Base-by-base conservation (phyloP, 2,113 vertebrate species). In the Rallus limicola region DNA sequence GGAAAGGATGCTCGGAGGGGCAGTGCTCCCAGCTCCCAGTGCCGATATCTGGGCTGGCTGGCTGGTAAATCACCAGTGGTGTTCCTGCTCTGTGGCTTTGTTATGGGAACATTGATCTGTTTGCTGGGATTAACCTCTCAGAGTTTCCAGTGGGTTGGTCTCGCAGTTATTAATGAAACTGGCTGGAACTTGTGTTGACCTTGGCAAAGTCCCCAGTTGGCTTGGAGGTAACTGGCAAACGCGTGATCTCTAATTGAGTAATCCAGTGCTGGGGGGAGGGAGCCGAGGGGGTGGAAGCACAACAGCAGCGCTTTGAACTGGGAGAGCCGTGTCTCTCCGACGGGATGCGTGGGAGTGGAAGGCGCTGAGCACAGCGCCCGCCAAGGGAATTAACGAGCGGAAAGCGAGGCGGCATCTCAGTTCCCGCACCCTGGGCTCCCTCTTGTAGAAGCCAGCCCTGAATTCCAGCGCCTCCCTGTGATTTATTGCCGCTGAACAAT, bases 41-140 rank as follows among this genome's bases (percentile, higher is more conserved):
- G 13, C 1, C 7, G 63, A 7, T 48, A 80, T 31, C 40, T 48
- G 77, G 59, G 34, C 62, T 10, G 67, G 21, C 33, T 4, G 21
- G 71, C 72, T 75, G 96, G 76, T 90, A 86, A 74, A 82, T 69
- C 71, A 70, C 74, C 83, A 21, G 77, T 40, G 19, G 70, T 3
- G 5, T 80, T 88, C 58, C 67, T 71, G 84, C 64, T 87, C 82
- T 2, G 1, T 78, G 82, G 71, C 93, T 95, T 92, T 95, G 94
- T 96, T 96, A 94, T 96, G 93, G 93, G 96, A 97, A 96, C 94
- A 69, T 78, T n/a, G 96, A 96, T 97, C 96, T 95, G 93, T 97
- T 97, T 97, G 96, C 96, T 94, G 95, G 96, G 97, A 97, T 97
- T 97, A 97, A 97, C 95, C 93, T 97, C 95, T 96, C 95, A 93